Percentiles rank a stretch among this genome's conserved stretches.
Conservation (phyloP, 2,797 vertebrate species). For the Schizopygopsis malacanthus region DNA sequence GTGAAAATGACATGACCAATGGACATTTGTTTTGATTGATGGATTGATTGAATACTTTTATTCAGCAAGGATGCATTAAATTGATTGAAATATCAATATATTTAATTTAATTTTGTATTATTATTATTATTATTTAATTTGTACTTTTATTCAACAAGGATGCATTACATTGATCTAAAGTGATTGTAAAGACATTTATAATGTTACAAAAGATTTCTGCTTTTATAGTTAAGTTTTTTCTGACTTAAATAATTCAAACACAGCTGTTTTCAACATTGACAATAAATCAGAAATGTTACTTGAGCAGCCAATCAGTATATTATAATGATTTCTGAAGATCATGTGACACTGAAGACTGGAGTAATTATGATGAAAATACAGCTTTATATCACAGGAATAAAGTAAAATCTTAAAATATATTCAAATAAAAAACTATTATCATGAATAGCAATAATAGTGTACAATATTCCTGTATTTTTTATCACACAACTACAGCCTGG, state of each 20-base stretch:
- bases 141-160: background rate
- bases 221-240: too few relatives aligned
- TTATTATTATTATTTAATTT: background rate
- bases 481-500: background rate
- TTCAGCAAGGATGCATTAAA: background rate
- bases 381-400: background rate
- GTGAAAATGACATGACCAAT: background rate
- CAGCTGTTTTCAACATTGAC: background rate
- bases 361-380: background rate
- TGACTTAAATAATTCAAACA: background rate
- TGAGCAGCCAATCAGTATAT: background rate
- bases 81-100: background rate
- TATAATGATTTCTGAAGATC: background rate
- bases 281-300: background rate
- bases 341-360: background rate
- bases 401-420: background rate
- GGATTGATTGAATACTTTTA: background rate
- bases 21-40: background rate
- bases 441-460: background rate
- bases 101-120: too few relatives aligned
- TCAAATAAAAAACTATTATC: background rate
- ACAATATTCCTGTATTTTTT: background rate
- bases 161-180: background rate
- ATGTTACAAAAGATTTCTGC: background rate
- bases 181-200: background rate